Base-by-base conservation (phyloP, 2,113 vertebrate genomes). In the Gymnarchus niloticus region DNA sequence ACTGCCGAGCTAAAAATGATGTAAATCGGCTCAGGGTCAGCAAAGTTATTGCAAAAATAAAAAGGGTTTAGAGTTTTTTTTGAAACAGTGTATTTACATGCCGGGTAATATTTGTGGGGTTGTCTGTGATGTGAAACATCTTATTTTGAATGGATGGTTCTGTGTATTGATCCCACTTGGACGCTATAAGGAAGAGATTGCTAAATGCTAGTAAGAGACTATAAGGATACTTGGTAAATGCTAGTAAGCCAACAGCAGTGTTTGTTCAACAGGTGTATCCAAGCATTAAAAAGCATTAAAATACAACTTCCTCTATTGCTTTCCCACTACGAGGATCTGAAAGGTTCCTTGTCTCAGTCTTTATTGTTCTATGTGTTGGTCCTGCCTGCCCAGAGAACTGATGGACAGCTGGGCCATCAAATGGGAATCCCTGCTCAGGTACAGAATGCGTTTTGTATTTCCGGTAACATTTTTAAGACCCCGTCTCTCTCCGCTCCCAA, bases 381-480 rank as follows among this genome's bases (percentile, higher is more conserved):
- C 33, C 14, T 33, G n/a, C 25, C 57, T 51, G 25, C n/a, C 52
- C 77, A 82, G 65, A 61, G 57, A 8, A 5, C 49, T 48, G 81
- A 9, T 83, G 56, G 54, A n/a, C 69, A 57, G 80, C 28, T 59
- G 52, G n/a, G 77, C 52, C 56, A 61, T 21, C 6, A 28, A 33
- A 65, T 49, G 0, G 69, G 86, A 78, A 69, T 61, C 57, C 37
- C 23, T 57, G n/a, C 56, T 48, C 25, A 81, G 85, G 85, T 86
- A 83, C 78, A 81, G 78, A 87, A 65, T 14, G 19, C 28, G 85
- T 83, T 61, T 88, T 83, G 82, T 87, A 82, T 84, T n/a, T 57
- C n/a, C 51, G 56, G 82, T 76, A 85, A 87, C 81, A 52, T 52
- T 21, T 4, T 69, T 54, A 57, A 23, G 83, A 81, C 44, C 61